Conservation (phyloP, 64 coral and sea anemone genomes). For the Porites lutea region DNA sequence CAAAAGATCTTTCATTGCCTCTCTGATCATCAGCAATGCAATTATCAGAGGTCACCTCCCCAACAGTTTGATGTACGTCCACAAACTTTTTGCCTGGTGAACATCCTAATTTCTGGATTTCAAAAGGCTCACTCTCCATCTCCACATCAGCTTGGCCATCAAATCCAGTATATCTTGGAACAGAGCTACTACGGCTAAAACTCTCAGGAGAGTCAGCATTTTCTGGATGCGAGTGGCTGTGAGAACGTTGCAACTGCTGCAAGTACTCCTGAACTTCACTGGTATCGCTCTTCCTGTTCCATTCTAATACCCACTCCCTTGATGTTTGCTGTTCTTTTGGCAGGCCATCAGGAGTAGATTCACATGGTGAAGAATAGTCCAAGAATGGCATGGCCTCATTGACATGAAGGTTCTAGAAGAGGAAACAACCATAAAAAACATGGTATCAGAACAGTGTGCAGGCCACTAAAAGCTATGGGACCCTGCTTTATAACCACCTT, state of each 20-base stretch:
- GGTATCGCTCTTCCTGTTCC: conserved; percentile 71
- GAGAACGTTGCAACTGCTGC: conserved; percentile 49
- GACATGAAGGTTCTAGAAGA: neutral
- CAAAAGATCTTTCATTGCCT: conserved; percentile 53
- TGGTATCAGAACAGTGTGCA: too few species aligned
- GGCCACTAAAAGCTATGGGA: too few species aligned
- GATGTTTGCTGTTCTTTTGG: conserved; percentile 76
- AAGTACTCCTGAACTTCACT: conserved; percentile 42
- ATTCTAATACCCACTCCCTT: conserved; percentile 90
- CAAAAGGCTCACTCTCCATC: conserved; percentile 86
- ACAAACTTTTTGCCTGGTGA: conserved; percentile 41
- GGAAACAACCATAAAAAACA: neutral
- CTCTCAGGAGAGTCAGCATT: conserved; percentile 60
- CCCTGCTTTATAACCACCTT: too few species aligned
- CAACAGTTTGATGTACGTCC: conserved; percentile 69
- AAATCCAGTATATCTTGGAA: conserved; percentile 65
- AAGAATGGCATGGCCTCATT: conserved; percentile 61
- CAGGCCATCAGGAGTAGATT: conserved; percentile 37
- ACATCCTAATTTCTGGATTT: conserved; percentile 52
- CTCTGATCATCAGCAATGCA: conserved; percentile 34
- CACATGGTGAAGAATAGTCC: neutral
- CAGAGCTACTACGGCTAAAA: conserved; percentile 77
- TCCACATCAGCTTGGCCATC: conserved; percentile 55
- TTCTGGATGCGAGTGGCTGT: conserved; percentile 73
- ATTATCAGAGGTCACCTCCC: conserved; percentile 77